Conservation (phyloP, 1,140 invertebrate species). For the Vollenhovia emeryi region DNA sequence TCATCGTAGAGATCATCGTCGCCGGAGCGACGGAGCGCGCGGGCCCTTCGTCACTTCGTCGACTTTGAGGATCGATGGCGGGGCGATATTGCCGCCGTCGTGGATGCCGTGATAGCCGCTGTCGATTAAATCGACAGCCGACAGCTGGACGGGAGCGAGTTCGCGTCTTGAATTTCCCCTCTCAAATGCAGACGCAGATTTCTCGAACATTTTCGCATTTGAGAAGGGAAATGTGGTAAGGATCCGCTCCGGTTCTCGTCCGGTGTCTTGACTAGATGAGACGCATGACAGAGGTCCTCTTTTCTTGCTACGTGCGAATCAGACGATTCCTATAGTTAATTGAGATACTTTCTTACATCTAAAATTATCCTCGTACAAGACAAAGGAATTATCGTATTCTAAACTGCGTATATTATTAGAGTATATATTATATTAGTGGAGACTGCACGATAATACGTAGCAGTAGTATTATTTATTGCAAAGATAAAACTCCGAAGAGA, state of each 20-base stretch:
- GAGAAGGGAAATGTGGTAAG: not conserved
- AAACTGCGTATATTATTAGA: not conserved
- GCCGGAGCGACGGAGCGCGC: not conserved
- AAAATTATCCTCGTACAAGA: not conserved
- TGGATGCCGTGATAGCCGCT: slow-evolving; percentile 27
- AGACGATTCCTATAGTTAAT: not conserved
- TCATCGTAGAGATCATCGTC: slow-evolving; percentile 50
- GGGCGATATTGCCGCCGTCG: slow-evolving; percentile 10
- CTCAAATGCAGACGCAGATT: not conserved
- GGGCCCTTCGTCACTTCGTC: slow-evolving; percentile 38
- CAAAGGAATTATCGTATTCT: not conserved
- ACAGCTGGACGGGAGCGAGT: not conserved
- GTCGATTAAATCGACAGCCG: slow-evolving; percentile 32
- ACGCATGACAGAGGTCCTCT: slow-evolving; percentile 20
- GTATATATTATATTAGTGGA: not conserved
- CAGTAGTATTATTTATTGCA: not conserved
- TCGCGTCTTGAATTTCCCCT: not conserved
- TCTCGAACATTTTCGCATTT: not conserved
- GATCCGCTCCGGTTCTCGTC: not conserved
- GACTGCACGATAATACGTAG: not conserved
- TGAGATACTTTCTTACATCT: not conserved
- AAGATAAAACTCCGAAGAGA: not conserved
- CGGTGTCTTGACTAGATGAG: slow-evolving; percentile 17
- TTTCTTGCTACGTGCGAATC: not conserved
- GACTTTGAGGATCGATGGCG: slow-evolving; percentile 49